Conservation (phyloP, 2,888 invertebrate genomes). For the Pecten maximus region DNA sequence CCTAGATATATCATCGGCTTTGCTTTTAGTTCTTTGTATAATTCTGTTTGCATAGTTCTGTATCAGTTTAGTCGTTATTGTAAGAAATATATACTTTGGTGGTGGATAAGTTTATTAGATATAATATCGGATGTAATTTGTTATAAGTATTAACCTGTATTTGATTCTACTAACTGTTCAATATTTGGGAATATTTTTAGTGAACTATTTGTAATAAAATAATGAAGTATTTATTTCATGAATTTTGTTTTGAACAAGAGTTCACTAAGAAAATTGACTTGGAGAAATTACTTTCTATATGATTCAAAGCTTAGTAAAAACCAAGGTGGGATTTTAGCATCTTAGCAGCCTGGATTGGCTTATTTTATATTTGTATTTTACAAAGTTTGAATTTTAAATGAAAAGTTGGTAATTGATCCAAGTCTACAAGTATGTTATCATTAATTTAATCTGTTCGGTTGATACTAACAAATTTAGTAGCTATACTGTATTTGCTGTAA, state of each 20-base stretch:
- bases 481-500: neutral
- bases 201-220: neutral
- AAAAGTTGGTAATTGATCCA: neutral
- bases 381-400: neutral
- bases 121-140: neutral
- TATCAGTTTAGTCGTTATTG: neutral
- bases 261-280: neutral
- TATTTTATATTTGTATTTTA: neutral
- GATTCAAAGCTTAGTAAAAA: neutral
- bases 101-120: neutral
- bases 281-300: neutral
- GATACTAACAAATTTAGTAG: neutral
- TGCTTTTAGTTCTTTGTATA: neutral
- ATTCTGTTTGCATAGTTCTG: neutral
- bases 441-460: too few relatives aligned
- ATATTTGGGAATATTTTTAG: neutral
- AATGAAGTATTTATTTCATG: neutral
- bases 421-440: neutral
- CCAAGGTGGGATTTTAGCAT: neutral
- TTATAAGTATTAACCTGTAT: neutral
- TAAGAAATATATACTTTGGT: neutral
- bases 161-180: neutral
- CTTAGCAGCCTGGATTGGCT: neutral
- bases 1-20: neutral
- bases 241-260: neutral